Evolutionary conservation across 2,113 vertebrate species (phyloP), one percentile per base, ranked within the genome.

Genomic region (Gobio gobio): DNA sequence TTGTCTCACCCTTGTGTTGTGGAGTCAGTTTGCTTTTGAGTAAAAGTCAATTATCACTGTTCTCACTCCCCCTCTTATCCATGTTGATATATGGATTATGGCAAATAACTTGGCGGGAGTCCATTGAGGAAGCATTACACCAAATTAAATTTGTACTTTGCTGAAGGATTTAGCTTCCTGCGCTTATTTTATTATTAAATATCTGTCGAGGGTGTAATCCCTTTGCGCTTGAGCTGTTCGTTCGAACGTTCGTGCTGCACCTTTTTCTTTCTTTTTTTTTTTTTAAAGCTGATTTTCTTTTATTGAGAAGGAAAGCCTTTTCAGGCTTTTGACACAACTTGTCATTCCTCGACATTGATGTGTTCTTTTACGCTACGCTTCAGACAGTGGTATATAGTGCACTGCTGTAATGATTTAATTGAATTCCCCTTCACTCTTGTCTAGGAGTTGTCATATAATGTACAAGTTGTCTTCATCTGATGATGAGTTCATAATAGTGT

Each of bases 61-160:
- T 78, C 86, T 78, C 72, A 33, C 83, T 74, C 56, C 56, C 36
- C 73, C 72, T 54, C 70, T 83, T 87, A 89, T 93, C 89, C 90
- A 2, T 92, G 90, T 93, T 93, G 90, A 93, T 93, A 90, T 90
- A 89, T 90, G 91, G 92, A 93, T 94, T 92, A 93, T 56, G 89
- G 81, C 85, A 86, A 90, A 92, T 88, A 54, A 89, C 87, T 91
- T 92, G 89, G 92, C 90, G 64, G 68, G 33, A 36, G 85, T 92
- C 89, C 88, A 90, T 92, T 92, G 84, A 90, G 83, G 88, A 88
- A 87, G 88, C 89, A 82, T 94, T 93, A 90, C 81, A 88, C 90
- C 77, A 91, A 93, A 93, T 93, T 90, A 85, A 88, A 91, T 92
- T 90, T 92, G 89, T 87, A 92, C 91, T 92, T 92, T 91, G 83